These are phyloP conservation scores for Okapia johnstoni DNA, from an alignment of 2,113 vertebrate genomes.

Conservation along the genomic window DNA sequence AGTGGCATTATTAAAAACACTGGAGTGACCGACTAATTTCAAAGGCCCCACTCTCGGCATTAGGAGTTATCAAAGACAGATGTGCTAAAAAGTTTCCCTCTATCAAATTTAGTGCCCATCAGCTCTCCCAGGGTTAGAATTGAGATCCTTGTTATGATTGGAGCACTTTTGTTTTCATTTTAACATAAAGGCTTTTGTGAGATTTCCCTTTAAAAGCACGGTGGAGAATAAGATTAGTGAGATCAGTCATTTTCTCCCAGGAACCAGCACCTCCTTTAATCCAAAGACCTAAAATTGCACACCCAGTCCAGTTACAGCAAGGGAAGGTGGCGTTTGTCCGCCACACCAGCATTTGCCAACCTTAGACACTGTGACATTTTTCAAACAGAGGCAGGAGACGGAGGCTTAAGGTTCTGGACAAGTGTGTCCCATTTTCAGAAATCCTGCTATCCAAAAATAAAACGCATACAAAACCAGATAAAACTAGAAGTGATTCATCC, in stretches of 20 bases:
- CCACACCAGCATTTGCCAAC: background rate
- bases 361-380: background rate
- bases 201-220: slow-evolving; percentile 43
- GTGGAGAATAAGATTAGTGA: slow-evolving; percentile 14
- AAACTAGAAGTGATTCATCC: background rate
- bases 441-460: background rate
- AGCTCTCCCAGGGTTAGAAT: background rate
- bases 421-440: background rate
- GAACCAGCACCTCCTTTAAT: background rate
- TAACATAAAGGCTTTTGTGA: slow-evolving; percentile 35
- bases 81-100: slow-evolving; percentile 48
- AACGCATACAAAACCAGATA: background rate
- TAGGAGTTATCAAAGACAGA: slow-evolving; percentile 71
- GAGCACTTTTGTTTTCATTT: slow-evolving; percentile 38
- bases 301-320: background rate
- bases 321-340: background rate
- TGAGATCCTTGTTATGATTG: slow-evolving; percentile 25
- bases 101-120: background rate
- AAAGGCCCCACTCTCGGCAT: slow-evolving; percentile 54
- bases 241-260: background rate
- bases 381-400: background rate
- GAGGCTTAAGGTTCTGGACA: background rate
- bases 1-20: slow-evolving; percentile 74
- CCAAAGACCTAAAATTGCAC: background rate
- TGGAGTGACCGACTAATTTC: slow-evolving; percentile 72